A percentile compares a stretch with the other conserved stretches of the same genome.
Evolutionary conservation across 2,113 vertebrate species (phyloP).

Genomic region (Hirundichthys speculiger): DNA sequence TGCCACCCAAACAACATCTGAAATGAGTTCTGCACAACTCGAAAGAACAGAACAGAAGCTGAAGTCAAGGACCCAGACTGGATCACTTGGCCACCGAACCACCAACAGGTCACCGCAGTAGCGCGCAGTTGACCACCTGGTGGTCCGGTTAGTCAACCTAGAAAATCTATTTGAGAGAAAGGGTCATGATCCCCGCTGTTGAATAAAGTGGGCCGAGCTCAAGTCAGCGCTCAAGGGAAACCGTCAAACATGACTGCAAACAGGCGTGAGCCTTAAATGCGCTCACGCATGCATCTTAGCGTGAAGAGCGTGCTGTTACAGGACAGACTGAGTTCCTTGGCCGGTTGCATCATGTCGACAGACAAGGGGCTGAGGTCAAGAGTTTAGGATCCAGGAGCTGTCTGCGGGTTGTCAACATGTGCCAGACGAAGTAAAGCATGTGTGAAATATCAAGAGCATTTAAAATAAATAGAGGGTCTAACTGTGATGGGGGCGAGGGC

Average conservation of each 20-base stretch:
- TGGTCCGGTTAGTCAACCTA: no score
- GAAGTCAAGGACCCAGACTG: no score
- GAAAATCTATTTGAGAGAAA: no score
- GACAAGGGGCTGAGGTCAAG: background rate
- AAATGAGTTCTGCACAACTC: no score
- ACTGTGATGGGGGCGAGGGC: slow-evolving; percentile 37
- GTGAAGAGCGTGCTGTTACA: slow-evolving; percentile 18
- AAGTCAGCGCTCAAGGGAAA: slow-evolving; percentile 3
- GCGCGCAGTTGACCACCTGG: no score
- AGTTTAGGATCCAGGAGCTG: slow-evolving; percentile 40
- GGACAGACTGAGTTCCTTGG: slow-evolving; percentile 12
- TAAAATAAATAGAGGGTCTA: slow-evolving; percentile 62
- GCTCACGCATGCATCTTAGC: slow-evolving; percentile 22
- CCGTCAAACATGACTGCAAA: slow-evolving; percentile 11
- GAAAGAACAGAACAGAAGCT: no score
- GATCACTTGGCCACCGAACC: no score
- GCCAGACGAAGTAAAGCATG: slow-evolving; percentile 48
- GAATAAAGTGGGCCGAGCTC: background rate
- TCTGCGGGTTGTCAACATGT: slow-evolving; percentile 64
- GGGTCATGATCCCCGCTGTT: no score
- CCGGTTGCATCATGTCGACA: slow-evolving; percentile 12
- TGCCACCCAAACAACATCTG: no score
- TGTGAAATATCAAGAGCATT: slow-evolving; percentile 77
- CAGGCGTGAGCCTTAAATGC: slow-evolving; percentile 18
- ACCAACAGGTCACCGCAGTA: no score